A percentile compares a stretch with the other conserved stretches of the same genome.
Conservation (phyloP, 2,888 invertebrate genomes). For the Anaspis maculata region DNA sequence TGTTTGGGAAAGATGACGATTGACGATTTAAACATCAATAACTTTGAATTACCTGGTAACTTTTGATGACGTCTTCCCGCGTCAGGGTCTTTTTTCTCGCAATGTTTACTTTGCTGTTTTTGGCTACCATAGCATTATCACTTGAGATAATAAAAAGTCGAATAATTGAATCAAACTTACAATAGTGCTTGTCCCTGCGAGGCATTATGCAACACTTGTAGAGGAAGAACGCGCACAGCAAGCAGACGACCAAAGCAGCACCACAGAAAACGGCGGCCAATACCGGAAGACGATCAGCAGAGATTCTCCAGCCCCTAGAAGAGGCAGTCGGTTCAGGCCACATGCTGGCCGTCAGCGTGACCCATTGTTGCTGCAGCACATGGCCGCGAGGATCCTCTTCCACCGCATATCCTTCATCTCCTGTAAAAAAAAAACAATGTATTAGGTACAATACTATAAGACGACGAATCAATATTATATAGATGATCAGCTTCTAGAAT, state of each 20-base stretch:
- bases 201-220: conserved; percentile 65
- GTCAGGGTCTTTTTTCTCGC: no score
- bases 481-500: no score
- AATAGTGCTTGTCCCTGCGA: conserved; percentile 59
- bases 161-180: no score
- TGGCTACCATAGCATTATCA: no score
- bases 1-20: conserved; percentile 3
- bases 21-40: no score
- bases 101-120: no score
- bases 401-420: conserved; percentile 32
- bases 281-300: conserved; percentile 43
- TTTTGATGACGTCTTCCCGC: no score
- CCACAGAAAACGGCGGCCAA: conserved; percentile 45
- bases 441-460: no score
- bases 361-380: conserved; percentile 45
- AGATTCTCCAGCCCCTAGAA: conserved; percentile 40
- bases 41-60: conserved; percentile 4
- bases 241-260: conserved; percentile 56
- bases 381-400: conserved; percentile 25
- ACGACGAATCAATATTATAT: no score
- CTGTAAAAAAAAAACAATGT: conserved; percentile 27
- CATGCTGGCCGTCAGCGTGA: conserved; percentile 48
- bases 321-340: conserved; percentile 42
- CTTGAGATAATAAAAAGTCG: no score
- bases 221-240: conserved; percentile 54